A percentile compares a stretch with the other conserved stretches of the same genome.
Evolutionary conservation across 2,888 invertebrate species (phyloP).

Genomic region (Trypoxylon attenuatum): DNA sequence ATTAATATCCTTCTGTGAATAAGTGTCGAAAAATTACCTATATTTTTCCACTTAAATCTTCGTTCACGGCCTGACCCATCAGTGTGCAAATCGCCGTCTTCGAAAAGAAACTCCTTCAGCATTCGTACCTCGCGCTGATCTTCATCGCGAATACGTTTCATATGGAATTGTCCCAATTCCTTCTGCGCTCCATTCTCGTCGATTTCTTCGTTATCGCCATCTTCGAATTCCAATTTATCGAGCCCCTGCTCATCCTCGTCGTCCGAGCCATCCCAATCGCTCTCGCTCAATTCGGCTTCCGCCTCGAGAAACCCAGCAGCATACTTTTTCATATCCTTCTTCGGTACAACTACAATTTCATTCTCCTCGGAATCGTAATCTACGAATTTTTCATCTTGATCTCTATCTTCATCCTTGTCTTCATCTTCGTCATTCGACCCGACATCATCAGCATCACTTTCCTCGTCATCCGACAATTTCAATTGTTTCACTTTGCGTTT

Average conservation of each 20-base stretch:
- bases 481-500: conserved; percentile 49
- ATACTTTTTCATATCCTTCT: conserved; percentile 74
- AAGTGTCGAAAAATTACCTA: too few relatives aligned
- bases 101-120: conserved; percentile 90
- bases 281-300: conserved; percentile 94
- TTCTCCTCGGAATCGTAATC: conserved; percentile 92
- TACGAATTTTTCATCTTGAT: conserved; percentile 62
- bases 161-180: conserved; percentile 90
- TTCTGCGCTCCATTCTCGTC: conserved; percentile 86
- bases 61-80: conserved; percentile 86
- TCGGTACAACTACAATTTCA: conserved; percentile 76
- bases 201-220: conserved; percentile 88
- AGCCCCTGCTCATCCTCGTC: conserved; percentile 90
- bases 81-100: conserved; percentile 89
- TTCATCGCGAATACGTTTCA: conserved; percentile 90
- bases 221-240: conserved; percentile 88
- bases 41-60: conserved; percentile 91
- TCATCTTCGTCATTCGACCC: conserved; percentile 65
- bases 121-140: conserved; percentile 90
- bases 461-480: conserved; percentile 68
- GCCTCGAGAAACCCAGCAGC: conserved; percentile 87
- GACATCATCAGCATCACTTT: conserved; percentile 53
- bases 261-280: conserved; percentile 88
- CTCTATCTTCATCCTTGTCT: conserved; percentile 62
- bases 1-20: too few relatives aligned